phyloP scores from a whole-genome alignment of 1,140 invertebrate genomes.

The Euwallacea fornicatus region DNA sequence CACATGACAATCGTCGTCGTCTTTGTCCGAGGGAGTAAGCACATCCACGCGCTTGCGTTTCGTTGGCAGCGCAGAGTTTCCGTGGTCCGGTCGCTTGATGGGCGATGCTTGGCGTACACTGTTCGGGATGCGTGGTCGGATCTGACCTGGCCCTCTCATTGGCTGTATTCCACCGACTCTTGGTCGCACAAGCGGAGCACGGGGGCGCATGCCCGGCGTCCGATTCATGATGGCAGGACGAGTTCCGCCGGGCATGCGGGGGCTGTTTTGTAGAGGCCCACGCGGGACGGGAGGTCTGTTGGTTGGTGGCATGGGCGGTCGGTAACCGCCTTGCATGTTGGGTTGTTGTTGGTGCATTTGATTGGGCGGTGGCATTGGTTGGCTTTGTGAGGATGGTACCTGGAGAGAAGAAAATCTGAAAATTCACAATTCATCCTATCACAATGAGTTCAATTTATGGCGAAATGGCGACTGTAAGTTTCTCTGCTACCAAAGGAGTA shows the following conservation, averaged over 20 bases:
- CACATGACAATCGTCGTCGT: constrained; percentile 65
- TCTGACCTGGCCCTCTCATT: constrained; percentile 15
- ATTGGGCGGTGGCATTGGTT: constrained; percentile 41
- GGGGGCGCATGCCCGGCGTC: constrained; percentile 42
- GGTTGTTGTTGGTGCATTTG: constrained; percentile 32
- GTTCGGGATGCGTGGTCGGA: constrained; percentile 40
- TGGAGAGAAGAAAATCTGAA: constrained; percentile 9
- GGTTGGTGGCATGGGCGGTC: constrained; percentile 25
- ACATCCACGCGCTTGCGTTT: constrained; percentile 60
- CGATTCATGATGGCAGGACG: constrained; percentile 19
- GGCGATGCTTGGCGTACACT: constrained; percentile 32
- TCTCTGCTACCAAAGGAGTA: too few relatives aligned
- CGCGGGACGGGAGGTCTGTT: constrained; percentile 39
- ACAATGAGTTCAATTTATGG: too few relatives aligned
- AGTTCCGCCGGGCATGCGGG: constrained; percentile 40
- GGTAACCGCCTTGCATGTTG: constrained; percentile 36
- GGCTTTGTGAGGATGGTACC: constrained; percentile 36
- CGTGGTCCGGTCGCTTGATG: constrained; percentile 42
- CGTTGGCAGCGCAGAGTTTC: constrained; percentile 36
- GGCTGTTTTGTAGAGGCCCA: constrained; percentile 35
- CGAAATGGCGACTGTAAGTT: too few relatives aligned
- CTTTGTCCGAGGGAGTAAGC: constrained; percentile 61
- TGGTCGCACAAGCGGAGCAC: constrained; percentile 23
- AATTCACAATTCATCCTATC: too few relatives aligned
- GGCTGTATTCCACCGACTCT: not conserved